Evolutionary conservation across 1,140 invertebrate genomes (phyloP).

Genomic region (Sycophila sp.): DNA sequence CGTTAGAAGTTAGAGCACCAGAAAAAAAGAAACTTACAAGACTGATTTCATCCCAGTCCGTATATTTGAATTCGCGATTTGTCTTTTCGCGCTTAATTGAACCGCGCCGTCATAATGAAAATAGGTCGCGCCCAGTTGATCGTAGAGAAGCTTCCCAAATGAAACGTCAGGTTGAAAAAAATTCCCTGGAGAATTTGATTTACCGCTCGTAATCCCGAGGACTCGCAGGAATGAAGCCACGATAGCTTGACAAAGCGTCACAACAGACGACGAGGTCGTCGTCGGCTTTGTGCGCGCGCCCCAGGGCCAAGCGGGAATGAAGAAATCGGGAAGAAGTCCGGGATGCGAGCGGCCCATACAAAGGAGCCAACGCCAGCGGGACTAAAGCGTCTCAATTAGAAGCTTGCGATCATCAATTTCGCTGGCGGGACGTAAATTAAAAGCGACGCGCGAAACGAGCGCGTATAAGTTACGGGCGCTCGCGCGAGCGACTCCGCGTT

Average conservation of each 20-base stretch:
- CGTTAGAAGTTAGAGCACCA: too few relatives aligned
- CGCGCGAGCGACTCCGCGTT: conserved; percentile 46
- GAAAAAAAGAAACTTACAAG: too few relatives aligned
- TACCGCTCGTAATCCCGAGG: not conserved
- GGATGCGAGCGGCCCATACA: not conserved
- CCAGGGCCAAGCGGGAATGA: not conserved
- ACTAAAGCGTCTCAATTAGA: conserved; percentile 51
- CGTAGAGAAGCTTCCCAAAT: too few relatives aligned
- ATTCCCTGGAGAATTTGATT: not conserved
- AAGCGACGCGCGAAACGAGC: conserved; percentile 47
- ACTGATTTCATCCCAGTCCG: too few relatives aligned
- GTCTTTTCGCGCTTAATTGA: too few relatives aligned
- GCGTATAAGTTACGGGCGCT: conserved; percentile 57
- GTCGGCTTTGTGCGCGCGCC: too few relatives aligned
- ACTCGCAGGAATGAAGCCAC: not conserved
- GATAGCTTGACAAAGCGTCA: not conserved
- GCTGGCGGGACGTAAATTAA: conserved; percentile 53
- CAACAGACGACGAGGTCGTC: not conserved
- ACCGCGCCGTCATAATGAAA: too few relatives aligned
- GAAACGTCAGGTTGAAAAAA: not conserved
- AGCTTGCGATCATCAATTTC: conserved; percentile 49
- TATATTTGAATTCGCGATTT: too few relatives aligned
- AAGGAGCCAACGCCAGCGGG: conserved; percentile 30
- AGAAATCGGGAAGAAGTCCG: not conserved
- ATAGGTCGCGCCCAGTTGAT: too few relatives aligned